Base-by-base conservation (phyloP, 2,113 vertebrate species). In the Paramormyrops kingsleyae region DNA sequence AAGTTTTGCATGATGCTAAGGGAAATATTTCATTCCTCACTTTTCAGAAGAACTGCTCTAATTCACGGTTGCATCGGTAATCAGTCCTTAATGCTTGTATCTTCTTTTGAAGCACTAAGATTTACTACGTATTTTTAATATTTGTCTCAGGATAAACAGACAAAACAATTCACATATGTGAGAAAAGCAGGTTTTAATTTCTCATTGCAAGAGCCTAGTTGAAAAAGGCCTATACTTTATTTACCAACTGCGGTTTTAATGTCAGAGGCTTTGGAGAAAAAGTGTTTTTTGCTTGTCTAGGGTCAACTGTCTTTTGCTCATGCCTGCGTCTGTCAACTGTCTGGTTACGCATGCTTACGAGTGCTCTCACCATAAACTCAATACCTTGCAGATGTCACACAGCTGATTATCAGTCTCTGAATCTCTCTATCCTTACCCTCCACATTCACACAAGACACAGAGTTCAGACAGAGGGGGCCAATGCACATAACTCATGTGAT, bases 1-100 rank as follows among this genome's bases (percentile, higher is more conserved):
- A 95, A 94, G 93, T 95, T 95, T 94, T 90, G 89, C 89, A 93
- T 93, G 91, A 94, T 92, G 92, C 92, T 91, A 90, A 87, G 39
- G 87, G 52, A 92, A 89, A 84, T 74, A 84, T 91, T 90, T 91
- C 66, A 89, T 70, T 89, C 89, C 92, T 80, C 90, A 94, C 94
- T 93, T 94, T 93, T 94, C 94, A 94, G 94, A 94, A 94, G 92
- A 93, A 93, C 53, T 50, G 5, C 85, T 90, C 87, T 19, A 17
- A 88, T 66, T 66, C 87, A 5, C 19, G 56, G 5, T 2, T 59
- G 39, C 53, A 24, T n/a, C 35, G 17, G 6, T 24, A 21, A 62
- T 59, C 62, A 44, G 1, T 44, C 17, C 49, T 87, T 35, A 21
- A 19, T 52, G 13, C 47, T 7, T 53, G 85, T 12, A 56, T 46